Base-by-base conservation (phyloP, 2,888 invertebrate species). In the Brachyptera risi region DNA sequence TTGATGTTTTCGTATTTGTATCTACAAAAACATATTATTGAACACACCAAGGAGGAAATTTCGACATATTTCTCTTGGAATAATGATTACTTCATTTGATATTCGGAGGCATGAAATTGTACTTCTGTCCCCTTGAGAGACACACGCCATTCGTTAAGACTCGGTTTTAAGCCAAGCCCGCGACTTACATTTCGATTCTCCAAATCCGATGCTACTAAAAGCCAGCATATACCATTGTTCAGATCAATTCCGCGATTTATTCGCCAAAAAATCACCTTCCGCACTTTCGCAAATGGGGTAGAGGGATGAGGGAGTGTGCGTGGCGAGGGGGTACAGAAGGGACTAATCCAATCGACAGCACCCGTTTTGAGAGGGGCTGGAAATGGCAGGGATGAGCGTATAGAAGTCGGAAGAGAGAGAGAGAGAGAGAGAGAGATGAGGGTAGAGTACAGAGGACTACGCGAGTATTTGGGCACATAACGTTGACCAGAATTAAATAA, bases 201-300 rank as follows among this genome's bases (percentile, higher is more conserved):
- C 42, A n/a, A 42, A 42, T 42, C 19, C 42, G 21, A 42, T 19
- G 3, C 21, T 42, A 21, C 42, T 42, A 42, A 47, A 47, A 24
- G 24, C 24, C 23, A 24, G 31, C 5, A 23, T 2, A 24, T 23
- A 21, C 21, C 21, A 47, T 24, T 47, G 47, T 47, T n/a, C 24
- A 47, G 24, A 21, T 23, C 47, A 47, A 24, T 24, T 4, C 47
- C 23, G 24, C 2, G 19, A 31, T 31, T 31, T 5, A 31, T 31
- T 31, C 11, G 44, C 44, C n/a, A 35, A 35, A 27, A 51, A 35
- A 54, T 37, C 54, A 21, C 54, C 35, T 54, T 21, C 35, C n/a
- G 54, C 54, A 54, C 54, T 54, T 37, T 37, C 35, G 13, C 23
- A 54, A 54, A 54, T 37, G 54, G 35, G n/a, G 24, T 11, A 1